Conservation (phyloP, 2,888 invertebrate species). For the Tenthredo amoena region DNA sequence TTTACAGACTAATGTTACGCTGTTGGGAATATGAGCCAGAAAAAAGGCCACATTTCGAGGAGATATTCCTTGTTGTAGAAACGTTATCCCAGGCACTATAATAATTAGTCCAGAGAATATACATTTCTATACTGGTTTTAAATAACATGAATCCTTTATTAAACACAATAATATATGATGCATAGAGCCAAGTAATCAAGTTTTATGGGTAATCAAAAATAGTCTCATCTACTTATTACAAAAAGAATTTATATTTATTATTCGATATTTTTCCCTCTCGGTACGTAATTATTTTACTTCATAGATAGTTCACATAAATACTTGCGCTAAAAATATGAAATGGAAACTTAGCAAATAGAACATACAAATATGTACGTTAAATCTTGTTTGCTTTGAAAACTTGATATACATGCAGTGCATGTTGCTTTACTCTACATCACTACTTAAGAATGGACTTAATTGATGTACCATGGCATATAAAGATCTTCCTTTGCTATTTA, state of each 20-base stretch:
- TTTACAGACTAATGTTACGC: conserved; percentile 93
- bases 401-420: not conserved
- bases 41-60: conserved; percentile 94
- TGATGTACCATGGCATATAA: not conserved
- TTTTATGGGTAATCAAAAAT: not conserved
- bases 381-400: not conserved
- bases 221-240: not conserved
- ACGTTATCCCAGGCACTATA: conserved; percentile 78
- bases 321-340: not conserved
- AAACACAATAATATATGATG: not conserved
- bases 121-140: not conserved
- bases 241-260: not conserved
- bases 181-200: conserved; percentile 13
- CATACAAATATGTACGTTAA: not conserved
- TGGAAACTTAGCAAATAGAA: not conserved
- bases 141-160: not conserved
- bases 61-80: conserved; percentile 90
- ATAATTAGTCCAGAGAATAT: not conserved
- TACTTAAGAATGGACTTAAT: not conserved
- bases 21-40: conserved; percentile 98
- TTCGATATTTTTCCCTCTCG: not conserved
- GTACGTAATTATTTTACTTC: not conserved
- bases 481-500: not conserved
- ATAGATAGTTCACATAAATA: not conserved
- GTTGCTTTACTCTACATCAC: not conserved